A percentile compares a stretch with the other conserved stretches of the same genome.
Conservation (phyloP, 1,140 invertebrate genomes). For the Cyrtorhinus lividipennis region DNA sequence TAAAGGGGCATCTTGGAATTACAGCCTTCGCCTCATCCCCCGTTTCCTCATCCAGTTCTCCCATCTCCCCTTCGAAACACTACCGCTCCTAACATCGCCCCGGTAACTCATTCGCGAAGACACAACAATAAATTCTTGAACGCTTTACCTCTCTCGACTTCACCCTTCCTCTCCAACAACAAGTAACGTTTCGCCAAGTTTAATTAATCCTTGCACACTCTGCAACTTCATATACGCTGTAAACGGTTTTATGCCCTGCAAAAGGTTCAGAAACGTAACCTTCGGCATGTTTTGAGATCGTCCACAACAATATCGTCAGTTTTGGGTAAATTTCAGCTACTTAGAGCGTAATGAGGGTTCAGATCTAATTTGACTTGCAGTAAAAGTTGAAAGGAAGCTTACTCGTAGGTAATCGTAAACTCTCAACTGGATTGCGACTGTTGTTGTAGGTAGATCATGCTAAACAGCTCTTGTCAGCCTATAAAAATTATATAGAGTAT, state of each 20-base stretch:
- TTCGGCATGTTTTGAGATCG: not conserved
- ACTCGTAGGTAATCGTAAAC: no score
- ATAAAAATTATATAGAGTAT: no score
- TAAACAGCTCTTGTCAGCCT: no score
- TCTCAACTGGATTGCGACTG: no score
- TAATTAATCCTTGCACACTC: slow-evolving; percentile 8
- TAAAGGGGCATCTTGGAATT: slow-evolving; percentile 1
- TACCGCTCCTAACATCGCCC: not conserved
- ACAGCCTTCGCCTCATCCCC: not conserved
- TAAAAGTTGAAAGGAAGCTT: no score
- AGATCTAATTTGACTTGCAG: no score
- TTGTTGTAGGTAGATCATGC: no score
- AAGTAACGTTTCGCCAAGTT: slow-evolving; percentile 4
- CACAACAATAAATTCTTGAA: slow-evolving; percentile 10
- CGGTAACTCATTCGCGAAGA: not conserved
- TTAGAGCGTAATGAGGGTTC: no score
- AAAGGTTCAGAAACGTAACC: not conserved
- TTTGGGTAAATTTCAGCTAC: no score
- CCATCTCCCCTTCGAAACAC: not conserved
- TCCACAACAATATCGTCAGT: no score
- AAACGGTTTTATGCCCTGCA: not conserved
- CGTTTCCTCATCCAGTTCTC: not conserved
- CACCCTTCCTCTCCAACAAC: not conserved
- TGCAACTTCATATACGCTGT: not conserved
- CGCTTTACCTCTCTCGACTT: not conserved